Evolutionary conservation across 2,113 vertebrate genomes (phyloP), one percentile per base, ranked within the genome.

Genomic region (Bagarius yarrelli): DNA sequence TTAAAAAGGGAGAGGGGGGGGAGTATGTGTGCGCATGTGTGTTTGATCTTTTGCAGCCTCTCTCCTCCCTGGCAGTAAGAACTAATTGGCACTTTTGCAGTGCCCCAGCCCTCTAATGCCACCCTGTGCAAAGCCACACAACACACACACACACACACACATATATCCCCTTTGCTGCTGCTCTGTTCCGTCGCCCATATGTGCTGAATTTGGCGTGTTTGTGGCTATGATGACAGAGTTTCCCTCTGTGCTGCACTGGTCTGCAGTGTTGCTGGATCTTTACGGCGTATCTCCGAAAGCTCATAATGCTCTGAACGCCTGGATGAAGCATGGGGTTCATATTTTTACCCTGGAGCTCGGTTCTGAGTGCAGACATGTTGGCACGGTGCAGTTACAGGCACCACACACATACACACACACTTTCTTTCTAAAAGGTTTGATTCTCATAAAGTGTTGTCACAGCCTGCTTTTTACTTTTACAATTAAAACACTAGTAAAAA

Each of bases 161-260:
- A 83, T 86, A 86, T 74, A 84, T 85, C 87, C 83, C 87, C 84
- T 87, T 87, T 83, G 85, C 88, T 84, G 85, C 88, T 80, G 88
- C 84, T 86, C 86, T 89, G 89, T 91, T 89, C 88, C 91, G 89
- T 86, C 90, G 90, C 90, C 89, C 90, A 87, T 90, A 86, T 90
- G 91, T 86, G 82, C 85, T 81, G 88, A 87, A 87, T 90, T 84
- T 85, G 73, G 60, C 88, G 92, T 89, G 93, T 92, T 92, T 91
- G 88, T 90, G 90, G 88, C 86, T 89, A 82, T 92, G 92, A 93
- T 93, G 91, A 93, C 87, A 92, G 91, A 88, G 91, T 91, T 84
- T 88, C 81, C 83, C 85, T 87, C 76, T 64, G 83, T 55, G 69
- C 88, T 85, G 87, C 83, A 82, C 87, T 85, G 89, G 91, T 90